Evolutionary conservation across 1,140 invertebrate genomes (phyloP).

Genomic region (Dinoponera quadriceps): DNA sequence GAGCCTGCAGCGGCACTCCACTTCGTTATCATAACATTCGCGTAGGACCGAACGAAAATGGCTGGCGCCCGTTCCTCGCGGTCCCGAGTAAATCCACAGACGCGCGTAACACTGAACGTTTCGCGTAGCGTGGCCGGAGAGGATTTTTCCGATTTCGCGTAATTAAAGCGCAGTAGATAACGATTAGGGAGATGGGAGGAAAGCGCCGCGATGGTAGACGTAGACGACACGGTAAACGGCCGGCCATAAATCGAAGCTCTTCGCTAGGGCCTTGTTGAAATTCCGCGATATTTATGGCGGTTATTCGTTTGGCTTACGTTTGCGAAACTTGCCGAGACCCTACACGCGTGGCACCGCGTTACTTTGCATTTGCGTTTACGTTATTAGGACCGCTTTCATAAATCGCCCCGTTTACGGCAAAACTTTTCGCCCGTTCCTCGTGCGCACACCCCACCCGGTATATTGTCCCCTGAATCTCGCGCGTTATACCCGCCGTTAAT

Average conservation of each 20-base stretch:
- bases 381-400: slow-evolving; percentile 73
- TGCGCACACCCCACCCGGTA: slow-evolving; percentile 22
- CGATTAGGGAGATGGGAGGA: slow-evolving; percentile 46
- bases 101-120: background rate
- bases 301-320: slow-evolving; percentile 71
- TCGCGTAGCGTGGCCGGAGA: background rate
- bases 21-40: slow-evolving; percentile 60
- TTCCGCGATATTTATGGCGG: slow-evolving; percentile 72
- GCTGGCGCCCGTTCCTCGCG: background rate
- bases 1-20: slow-evolving; percentile 41
- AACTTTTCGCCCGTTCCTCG: slow-evolving; percentile 44
- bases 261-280: slow-evolving; percentile 52
- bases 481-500: slow-evolving; percentile 64
- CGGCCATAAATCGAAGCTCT: slow-evolving; percentile 68
- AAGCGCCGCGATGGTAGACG: slow-evolving; percentile 14
- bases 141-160: slow-evolving; percentile 39
- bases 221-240: slow-evolving; percentile 52
- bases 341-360: slow-evolving; percentile 42
- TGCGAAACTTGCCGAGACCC: slow-evolving; percentile 54
- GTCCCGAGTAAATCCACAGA: background rate
- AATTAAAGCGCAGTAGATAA: slow-evolving; percentile 47
- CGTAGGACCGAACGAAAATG: slow-evolving; percentile 38
- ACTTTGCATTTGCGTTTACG: slow-evolving; percentile 65
- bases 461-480: slow-evolving; percentile 14
- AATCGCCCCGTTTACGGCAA: slow-evolving; percentile 63